Conservation (phyloP, 2,888 invertebrate genomes). For the Andrena hattorfiana region DNA sequence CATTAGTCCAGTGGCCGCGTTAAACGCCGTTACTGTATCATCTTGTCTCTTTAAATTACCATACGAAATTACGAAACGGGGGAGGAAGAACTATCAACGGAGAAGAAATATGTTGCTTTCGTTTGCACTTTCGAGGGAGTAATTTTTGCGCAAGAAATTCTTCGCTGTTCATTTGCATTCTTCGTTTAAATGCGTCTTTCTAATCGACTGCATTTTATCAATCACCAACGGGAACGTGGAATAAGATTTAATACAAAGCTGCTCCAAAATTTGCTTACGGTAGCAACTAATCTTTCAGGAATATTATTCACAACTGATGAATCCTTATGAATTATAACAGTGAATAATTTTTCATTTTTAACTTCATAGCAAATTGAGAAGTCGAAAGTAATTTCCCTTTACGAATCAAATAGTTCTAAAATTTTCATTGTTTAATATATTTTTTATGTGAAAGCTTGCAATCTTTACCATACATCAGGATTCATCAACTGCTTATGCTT, state of each 20-base stretch:
- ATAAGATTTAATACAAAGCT: background rate
- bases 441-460: too few relatives aligned
- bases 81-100: background rate
- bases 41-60: conserved; percentile 44
- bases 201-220: background rate
- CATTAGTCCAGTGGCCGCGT: conserved; percentile 45
- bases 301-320: too few relatives aligned
- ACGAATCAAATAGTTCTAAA: too few relatives aligned
- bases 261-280: background rate
- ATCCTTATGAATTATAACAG: too few relatives aligned
- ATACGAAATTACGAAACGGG: conserved; percentile 3
- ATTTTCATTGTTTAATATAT: too few relatives aligned
- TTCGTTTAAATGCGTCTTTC: background rate
- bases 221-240: background rate
- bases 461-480: too few relatives aligned
- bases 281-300: background rate
- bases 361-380: too few relatives aligned
- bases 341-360: too few relatives aligned
- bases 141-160: background rate
- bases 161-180: background rate
- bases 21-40: conserved; percentile 48
- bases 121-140: background rate
- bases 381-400: too few relatives aligned
- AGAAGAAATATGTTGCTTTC: conserved; percentile 3
- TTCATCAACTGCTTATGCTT: too few relatives aligned